phyloP scores from a whole-genome alignment of 2,888 invertebrate genomes.

The Gerris lacustris region DNA sequence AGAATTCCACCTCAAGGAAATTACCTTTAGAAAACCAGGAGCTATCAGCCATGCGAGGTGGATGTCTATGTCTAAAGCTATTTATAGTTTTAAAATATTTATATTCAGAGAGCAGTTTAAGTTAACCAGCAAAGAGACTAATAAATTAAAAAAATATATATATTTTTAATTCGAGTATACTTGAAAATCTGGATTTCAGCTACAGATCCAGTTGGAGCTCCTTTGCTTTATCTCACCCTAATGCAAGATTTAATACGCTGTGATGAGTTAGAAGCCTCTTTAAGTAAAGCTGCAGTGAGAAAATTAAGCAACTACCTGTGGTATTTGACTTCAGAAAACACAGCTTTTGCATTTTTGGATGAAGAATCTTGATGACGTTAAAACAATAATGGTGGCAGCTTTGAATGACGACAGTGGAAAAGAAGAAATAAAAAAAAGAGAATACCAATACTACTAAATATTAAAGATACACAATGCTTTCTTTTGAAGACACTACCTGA shows the following conservation, averaged over 20 bases:
- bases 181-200: neutral
- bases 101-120: neutral
- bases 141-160: neutral
- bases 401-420: neutral
- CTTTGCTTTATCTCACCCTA: neutral
- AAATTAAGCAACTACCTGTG: neutral
- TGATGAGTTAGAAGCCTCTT: neutral
- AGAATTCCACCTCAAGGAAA: conserved; percentile 6
- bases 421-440: neutral
- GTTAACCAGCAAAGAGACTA: neutral
- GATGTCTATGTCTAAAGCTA: conserved; percentile 1
- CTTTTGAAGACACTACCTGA: neutral
- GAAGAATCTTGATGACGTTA: neutral
- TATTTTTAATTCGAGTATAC: neutral
- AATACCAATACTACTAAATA: neutral
- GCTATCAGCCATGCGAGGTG: conserved; percentile 8
- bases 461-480: neutral
- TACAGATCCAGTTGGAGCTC: neutral
- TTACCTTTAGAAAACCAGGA: conserved; percentile 6
- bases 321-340: neutral
- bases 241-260: neutral
- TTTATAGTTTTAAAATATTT: conserved; percentile 1
- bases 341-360: neutral
- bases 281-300: neutral
- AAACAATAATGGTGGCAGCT: neutral